Percentiles rank a stretch among this genome's conserved stretches.
Conservation (phyloP, 2,888 invertebrate genomes). For the Drosophila dives region DNA sequence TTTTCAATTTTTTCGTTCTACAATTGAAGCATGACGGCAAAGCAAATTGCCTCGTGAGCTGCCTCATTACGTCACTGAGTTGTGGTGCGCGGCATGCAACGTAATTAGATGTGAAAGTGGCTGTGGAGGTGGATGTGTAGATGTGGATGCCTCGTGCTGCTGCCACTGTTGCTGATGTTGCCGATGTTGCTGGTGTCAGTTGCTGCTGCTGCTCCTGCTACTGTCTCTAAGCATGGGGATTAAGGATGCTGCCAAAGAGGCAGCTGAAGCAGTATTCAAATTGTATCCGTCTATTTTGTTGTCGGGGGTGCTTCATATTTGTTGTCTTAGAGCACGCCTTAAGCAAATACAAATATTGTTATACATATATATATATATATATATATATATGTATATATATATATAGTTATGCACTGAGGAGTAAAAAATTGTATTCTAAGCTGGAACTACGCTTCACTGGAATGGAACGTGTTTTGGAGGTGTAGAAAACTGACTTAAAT, state of each 20-base stretch:
- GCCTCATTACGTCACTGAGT: conserved; percentile 83
- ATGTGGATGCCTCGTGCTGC: conserved; percentile 21
- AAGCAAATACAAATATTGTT: conserved; percentile 43
- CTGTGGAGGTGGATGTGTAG: conserved; percentile 36
- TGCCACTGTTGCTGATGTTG: background rate
- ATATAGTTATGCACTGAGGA: background rate
- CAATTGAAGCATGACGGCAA: conserved; percentile 76
- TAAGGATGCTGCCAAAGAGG: conserved; percentile 31
- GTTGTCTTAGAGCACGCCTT: conserved; percentile 41
- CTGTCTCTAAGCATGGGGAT: conserved; percentile 29
- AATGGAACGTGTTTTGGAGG: conserved; percentile 8
- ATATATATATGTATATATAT: background rate
- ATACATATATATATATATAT: background rate
- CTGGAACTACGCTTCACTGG: conserved; percentile 47
- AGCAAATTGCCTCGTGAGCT: conserved; percentile 73
- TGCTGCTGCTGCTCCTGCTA: conserved; percentile 5
- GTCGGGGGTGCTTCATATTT: conserved; percentile 38
- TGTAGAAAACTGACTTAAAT: background rate
- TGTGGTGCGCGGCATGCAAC: conserved; percentile 63
- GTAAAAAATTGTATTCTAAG: background rate
- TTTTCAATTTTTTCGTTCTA: conserved; percentile 73
- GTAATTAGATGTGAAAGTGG: conserved; percentile 66
- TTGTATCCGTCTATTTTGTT: conserved; percentile 5
- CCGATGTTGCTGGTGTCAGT: background rate
- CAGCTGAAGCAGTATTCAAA: conserved; percentile 43